These are phyloP conservation scores for Leptopilina syphax DNA, from an alignment of 2,888 invertebrate species.

Conservation along the genomic window DNA sequence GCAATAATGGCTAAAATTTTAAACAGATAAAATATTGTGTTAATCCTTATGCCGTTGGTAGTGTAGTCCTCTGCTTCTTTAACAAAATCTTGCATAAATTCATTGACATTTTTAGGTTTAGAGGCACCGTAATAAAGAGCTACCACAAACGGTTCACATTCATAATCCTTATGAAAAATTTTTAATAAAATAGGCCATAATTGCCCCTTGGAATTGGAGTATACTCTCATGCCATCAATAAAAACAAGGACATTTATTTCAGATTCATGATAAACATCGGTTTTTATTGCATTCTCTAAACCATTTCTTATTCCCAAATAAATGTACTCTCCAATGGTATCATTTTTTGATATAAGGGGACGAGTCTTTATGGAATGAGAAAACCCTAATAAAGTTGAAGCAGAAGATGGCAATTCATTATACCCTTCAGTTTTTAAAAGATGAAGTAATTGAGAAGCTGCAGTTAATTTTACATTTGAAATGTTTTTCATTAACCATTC, in stretches of 20 bases:
- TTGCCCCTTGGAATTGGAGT: neutral
- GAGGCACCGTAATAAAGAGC: neutral
- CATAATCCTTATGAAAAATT: neutral
- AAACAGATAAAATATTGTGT: neutral
- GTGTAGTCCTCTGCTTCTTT: neutral
- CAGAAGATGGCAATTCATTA: neutral
- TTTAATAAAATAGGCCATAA: neutral
- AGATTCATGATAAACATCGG: neutral
- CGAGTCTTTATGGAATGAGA: neutral
- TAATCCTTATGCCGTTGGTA: neutral
- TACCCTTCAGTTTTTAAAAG: neutral
- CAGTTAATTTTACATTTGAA: neutral
- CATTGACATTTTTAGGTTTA: neutral
- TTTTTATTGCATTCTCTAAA: neutral
- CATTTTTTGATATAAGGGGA: neutral
- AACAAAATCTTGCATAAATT: neutral
- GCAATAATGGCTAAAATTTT: neutral
- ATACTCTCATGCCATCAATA: neutral
- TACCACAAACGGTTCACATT: neutral
- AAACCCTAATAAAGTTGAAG: neutral
- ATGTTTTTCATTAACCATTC: neutral
- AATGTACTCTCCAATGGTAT: neutral
- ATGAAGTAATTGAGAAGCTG: neutral
- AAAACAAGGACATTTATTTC: neutral
- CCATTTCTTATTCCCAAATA: neutral